Base-by-base conservation (phyloP, 2,888 invertebrate genomes). In the Nezara viridula region DNA sequence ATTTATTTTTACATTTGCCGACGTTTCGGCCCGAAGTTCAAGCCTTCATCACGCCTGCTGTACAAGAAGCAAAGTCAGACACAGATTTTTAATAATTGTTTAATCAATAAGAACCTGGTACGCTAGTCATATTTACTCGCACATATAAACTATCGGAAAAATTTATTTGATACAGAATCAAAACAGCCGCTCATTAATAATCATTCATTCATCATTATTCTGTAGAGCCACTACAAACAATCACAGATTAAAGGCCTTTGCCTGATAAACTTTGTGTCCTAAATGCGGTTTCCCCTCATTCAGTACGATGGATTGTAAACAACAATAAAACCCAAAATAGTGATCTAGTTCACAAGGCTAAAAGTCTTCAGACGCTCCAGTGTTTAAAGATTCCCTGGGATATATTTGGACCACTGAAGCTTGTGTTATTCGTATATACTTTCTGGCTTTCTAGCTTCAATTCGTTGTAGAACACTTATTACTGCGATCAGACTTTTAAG, bases 271-370 rank as follows among this genome's bases (percentile, higher is more conserved):
- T 37, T 73, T 37, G 32, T 73, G 19, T 27, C 6, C 32, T 73
- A 73, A 73, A 73, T 73, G 66, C 32, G 32, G 32, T 19, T 73
- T 73, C 66, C 9, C 27, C 14, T 21, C 14, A 27, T 73, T 73
- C 37, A 12, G 66, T 37, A 37, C 7, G 19, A 37, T 37, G 37
- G 37, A 37, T 37, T 9, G 24, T 37, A 37, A 73, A 37, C 66
- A 73, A 19, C 66, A 73, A 37, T 73, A 73, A 73, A 73, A 19
- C 32, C 66, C 66, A 37, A 73, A 73, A 73, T 73, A 73, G 66
- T 66, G 5, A 16, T 66, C 66, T 32, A 66, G 32, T 73, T 73
- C 19, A 73, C 66, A 73, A 73, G 66, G 66, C 32, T 73, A 73
- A 73, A 73, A 73, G 66, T 37, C 37, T 73, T 37, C 66, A 73